These are phyloP conservation scores for Ecliptopera silaceata DNA, from an alignment of 2,888 invertebrate species.

Conservation along the genomic window DNA sequence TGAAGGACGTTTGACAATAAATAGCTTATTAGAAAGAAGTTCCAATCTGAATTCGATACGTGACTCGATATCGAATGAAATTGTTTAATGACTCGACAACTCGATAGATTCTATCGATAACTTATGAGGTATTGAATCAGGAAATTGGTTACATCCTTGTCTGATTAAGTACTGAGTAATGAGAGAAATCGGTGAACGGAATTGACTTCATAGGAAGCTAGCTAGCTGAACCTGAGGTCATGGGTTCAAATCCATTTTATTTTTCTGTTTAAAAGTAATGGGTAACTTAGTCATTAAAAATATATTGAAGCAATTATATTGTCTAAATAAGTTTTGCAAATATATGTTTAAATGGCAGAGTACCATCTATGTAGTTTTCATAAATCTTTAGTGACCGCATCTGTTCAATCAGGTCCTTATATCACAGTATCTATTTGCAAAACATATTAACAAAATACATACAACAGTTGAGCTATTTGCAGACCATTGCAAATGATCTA, in stretches of 20 bases:
- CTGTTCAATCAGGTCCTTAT: no score
- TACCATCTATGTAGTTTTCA: no score
- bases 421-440: no score
- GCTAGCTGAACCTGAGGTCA: neutral
- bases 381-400: no score
- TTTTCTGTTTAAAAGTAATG: no score
- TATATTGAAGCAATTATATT: no score
- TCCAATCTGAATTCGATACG: conserved; percentile 71
- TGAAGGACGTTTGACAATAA: conserved; percentile 69
- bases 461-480: no score
- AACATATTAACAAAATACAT: no score
- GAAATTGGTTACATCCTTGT: conserved; percentile 35
- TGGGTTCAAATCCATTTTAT: neutral
- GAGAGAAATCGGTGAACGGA: neutral
- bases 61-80: conserved; percentile 69
- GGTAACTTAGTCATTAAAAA: no score
- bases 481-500: no score
- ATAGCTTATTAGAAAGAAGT: conserved; percentile 77
- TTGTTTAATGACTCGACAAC: conserved; percentile 59
- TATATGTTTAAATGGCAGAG: no score
- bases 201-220: neutral
- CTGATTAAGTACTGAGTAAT: conserved; percentile 17
- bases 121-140: conserved; percentile 30
- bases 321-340: no score
- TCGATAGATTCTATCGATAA: conserved; percentile 47